Base-by-base conservation (phyloP, 2,888 invertebrate species). In the Drosophila nr. perissopoda region DNA sequence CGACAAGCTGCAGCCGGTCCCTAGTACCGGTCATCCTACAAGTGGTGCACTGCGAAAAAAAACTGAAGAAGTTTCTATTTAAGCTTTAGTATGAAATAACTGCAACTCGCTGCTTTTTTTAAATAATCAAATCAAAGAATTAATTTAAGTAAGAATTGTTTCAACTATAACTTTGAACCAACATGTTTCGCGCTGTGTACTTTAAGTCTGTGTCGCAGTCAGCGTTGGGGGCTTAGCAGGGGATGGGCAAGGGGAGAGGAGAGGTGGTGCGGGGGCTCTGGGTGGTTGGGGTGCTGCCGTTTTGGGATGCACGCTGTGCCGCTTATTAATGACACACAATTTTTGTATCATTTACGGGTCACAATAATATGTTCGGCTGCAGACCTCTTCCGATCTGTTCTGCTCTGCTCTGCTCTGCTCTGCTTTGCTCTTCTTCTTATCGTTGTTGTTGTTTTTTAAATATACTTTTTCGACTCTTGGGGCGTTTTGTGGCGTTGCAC, bases 311-410 rank as follows among this genome's bases (percentile, higher is more conserved):
- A 79, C 59, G 88, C 86, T 90, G 88, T 76, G 90, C 76, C 59
- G 82, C 88, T 91, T 89, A 91, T 91, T 91, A 91, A 91, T 91
- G 91, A 86, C 87, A 80, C 86, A 91, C 91, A 91, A 90, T 91
- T 91, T 84, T 90, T 91, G 83, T 90, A 91, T 91, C 91, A 91
- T 91, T 91, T 91, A 87, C 91, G 88, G 91, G 90, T 91, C 91
- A 90, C 88, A 88, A 90, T 89, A 88, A 86, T 49, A 49, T 79
- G 78, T 75, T 72, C 56, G 64, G 25, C 51, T 46, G 68, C 70
- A 7, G 36, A n/a, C 42, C 70, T 70, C 42, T 53, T 69, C 54
- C 68, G 67, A 57, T 59, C 76, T 46, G 64, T 21, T 40, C 42
- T 36, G 49, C 36, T 53, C 62, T n/a, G 40, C 21, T 36, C 38